phyloP scores from a whole-genome alignment of 2,888 invertebrate species.

The Lepidocyrtoides sp. region DNA sequence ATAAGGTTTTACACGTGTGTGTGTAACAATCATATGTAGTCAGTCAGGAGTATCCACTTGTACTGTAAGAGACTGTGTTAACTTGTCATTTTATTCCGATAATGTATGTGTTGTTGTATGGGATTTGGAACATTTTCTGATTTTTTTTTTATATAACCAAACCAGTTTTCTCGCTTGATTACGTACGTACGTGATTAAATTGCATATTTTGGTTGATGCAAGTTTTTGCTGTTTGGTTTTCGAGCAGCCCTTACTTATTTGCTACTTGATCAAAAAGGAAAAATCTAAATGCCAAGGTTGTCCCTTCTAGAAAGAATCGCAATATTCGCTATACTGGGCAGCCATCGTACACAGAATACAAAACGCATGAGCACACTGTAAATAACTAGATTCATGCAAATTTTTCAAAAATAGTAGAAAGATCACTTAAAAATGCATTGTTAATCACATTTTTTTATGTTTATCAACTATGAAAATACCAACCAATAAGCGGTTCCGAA shows the following conservation, averaged over 20 bases:
- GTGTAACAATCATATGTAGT: no score
- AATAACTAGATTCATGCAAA: no score
- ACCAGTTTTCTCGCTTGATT: slow-evolving; percentile 69
- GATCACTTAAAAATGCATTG: no score
- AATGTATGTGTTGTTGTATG: background rate
- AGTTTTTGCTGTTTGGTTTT: slow-evolving; percentile 11
- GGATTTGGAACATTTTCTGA: slow-evolving; percentile 57
- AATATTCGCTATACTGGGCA: no score
- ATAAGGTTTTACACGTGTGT: background rate
- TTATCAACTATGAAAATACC: no score
- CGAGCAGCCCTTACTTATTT: background rate
- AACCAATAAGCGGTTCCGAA: no score
- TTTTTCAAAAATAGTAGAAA: no score
- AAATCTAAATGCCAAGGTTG: slow-evolving; percentile 56
- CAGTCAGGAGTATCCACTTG: background rate
- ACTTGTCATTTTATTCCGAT: slow-evolving; percentile 23
- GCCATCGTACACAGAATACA: no score
- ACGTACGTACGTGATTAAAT: slow-evolving; percentile 40
- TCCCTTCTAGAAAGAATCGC: background rate
- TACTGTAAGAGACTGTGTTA: no score
- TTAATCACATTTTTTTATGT: no score
- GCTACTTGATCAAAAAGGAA: background rate
- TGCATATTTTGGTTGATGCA: slow-evolving; percentile 10
- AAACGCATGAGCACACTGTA: no score
- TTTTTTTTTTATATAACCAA: slow-evolving; percentile 31